These are phyloP conservation scores for Amphilophus citrinellus DNA, from an alignment of 2,113 vertebrate species.

Conservation along the genomic window DNA sequence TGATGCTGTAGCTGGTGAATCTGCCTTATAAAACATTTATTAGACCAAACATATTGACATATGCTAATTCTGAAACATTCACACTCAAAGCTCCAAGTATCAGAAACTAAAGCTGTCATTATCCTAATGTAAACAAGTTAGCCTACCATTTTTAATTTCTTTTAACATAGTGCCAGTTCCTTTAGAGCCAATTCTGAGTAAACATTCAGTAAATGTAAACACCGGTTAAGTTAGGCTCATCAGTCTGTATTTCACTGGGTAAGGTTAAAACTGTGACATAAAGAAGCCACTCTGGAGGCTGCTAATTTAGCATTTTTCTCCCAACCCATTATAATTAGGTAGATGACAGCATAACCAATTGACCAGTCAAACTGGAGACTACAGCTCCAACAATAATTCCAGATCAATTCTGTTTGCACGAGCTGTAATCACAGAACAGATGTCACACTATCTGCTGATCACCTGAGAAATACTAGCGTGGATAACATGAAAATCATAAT, in stretches of 20 bases:
- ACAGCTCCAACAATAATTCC: not conserved
- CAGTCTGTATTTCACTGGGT: not conserved
- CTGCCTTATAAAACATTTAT: constrained; percentile 13
- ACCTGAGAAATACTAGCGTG: not conserved
- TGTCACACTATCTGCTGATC: not conserved
- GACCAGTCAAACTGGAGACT: not conserved
- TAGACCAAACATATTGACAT: not conserved
- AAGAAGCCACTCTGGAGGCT: not conserved
- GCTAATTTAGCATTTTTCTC: not conserved
- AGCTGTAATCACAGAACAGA: not conserved
- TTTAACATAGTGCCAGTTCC: not conserved
- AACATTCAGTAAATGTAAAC: not conserved
- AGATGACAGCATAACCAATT: not conserved
- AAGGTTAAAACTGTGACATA: not conserved
- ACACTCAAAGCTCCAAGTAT: not conserved
- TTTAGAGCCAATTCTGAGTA: not conserved
- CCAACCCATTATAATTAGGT: not conserved
- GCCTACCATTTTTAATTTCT: not conserved
- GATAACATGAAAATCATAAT: not conserved
- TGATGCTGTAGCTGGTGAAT: not conserved
- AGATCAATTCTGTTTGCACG: not conserved
- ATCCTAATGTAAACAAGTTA: not conserved
- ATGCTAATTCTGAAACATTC: constrained; percentile 1
- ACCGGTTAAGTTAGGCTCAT: not conserved
- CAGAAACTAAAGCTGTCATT: not conserved